phyloP scores from a whole-genome alignment of 2,797 vertebrate species.

The Erethizon dorsatum region DNA sequence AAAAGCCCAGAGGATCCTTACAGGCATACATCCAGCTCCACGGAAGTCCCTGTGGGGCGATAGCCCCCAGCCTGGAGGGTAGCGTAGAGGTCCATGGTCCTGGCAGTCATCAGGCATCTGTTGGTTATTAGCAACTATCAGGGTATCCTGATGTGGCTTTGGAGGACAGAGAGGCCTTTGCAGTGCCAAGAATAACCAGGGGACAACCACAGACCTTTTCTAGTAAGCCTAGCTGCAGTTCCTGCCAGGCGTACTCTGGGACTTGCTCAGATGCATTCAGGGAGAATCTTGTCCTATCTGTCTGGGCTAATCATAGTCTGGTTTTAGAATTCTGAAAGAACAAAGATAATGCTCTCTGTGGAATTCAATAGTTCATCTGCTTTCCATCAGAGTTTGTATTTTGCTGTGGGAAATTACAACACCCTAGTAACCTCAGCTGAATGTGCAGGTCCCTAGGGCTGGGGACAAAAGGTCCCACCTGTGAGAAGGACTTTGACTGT shows the following conservation, averaged over 20 bases:
- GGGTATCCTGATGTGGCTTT: background rate
- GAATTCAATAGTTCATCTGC: conserved; percentile 71
- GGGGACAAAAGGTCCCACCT: background rate
- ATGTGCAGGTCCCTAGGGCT: background rate
- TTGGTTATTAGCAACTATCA: background rate
- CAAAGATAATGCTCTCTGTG: conserved; percentile 19
- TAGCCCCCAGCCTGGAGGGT: background rate
- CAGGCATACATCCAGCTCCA: background rate
- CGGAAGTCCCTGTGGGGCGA: background rate
- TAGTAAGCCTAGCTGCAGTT: background rate
- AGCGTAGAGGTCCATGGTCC: background rate
- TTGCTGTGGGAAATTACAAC: conserved; percentile 43
- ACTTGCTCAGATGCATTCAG: background rate
- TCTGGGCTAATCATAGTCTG: background rate
- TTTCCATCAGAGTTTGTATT: conserved; percentile 68
- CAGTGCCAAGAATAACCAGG: background rate
- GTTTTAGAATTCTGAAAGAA: conserved; percentile 57
- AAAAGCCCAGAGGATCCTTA: background rate
- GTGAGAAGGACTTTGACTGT: background rate
- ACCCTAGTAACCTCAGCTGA: conserved; percentile 15
- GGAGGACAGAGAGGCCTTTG: background rate
- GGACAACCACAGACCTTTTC: background rate
- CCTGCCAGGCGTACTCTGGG: background rate
- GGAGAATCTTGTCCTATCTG: background rate
- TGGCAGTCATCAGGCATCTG: conserved; percentile 19